Base-by-base conservation (phyloP, 92 coral and sea anemone genomes). In the Palythoa grandis region DNA sequence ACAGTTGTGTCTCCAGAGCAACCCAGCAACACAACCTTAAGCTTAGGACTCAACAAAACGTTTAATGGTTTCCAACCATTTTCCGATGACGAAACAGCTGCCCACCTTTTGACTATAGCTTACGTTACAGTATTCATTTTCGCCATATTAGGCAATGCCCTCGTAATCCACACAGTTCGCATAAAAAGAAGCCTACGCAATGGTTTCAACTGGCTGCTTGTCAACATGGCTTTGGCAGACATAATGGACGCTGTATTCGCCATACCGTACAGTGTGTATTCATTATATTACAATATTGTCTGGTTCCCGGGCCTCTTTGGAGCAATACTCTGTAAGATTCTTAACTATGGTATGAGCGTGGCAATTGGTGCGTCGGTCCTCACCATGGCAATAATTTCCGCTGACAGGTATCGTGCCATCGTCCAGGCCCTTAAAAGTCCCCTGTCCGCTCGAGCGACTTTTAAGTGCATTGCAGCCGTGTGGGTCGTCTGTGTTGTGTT, bases 211-310 rank as follows among this genome's bases (percentile, higher is more conserved):
- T 40, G 57, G 73, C 52, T 79, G n/a, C 52, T 79, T 4, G 84
- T 79, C 57, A 79, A 79, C 14, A 79, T 79, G 84, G 84, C 84
- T 43, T 20, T 79, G 58, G 84, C 84, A 38, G 84, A 79, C 72
- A 63, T 79, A 12, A 11, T 79, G 74, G 84, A 79, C 73, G 84
- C 84, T n/a, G 17, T 63, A 22, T 40, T 79, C 20, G 84, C 84
- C 35, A 79, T 79, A 19, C 84, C 84, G 14, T 79, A 6, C 72
- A 79, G 72, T 15, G 84, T 79, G 9, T 79, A 79, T 57, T 79
- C 56, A 37, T 2, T 79, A 8, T 22, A 79, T 20, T 65, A 40
- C n/a, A 22, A n/a, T 38, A 1, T 2, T 3, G 73, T 40, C 35
- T 79, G 84, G 84, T 79, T 79, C 25, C 40, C 73, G 1, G 84